Percentiles rank a stretch among this genome's conserved stretches.
phyloP scores from a whole-genome alignment of 30 jellyfish, hydroid and myxozoan species.

The Chrysaora quinquecirrha region DNA sequence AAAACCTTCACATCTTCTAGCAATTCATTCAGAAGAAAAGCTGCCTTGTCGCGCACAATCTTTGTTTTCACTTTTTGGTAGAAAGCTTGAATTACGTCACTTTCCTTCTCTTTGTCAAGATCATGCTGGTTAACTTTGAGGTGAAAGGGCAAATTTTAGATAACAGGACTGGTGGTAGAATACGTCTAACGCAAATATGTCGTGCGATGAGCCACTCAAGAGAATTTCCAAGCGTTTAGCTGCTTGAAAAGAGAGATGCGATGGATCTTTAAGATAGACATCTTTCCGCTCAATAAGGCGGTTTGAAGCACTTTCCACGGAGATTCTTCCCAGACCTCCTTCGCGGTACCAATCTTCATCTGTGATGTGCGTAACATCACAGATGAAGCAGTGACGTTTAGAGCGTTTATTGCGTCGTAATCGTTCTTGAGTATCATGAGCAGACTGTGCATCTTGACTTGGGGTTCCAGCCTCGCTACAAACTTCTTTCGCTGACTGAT shows the following conservation, averaged over 20 bases:
- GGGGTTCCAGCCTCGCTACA: not conserved
- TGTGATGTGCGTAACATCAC: not conserved
- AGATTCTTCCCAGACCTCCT: conserved; percentile 20
- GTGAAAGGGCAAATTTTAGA: conserved; percentile 14
- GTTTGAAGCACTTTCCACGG: not conserved
- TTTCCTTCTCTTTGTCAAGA: not conserved
- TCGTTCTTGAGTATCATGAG: not conserved
- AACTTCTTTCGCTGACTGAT: not conserved
- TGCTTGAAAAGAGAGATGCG: conserved; percentile 4
- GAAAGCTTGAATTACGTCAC: conserved; percentile 27
- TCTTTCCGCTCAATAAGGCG: conserved; percentile 24
- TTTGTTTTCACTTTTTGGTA: not conserved
- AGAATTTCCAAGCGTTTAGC: conserved; percentile 28
- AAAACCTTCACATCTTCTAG: too few species aligned
- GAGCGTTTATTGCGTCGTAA: not conserved
- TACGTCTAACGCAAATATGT: conserved; percentile 43
- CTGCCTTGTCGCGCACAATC: not conserved
- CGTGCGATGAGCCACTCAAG: conserved; percentile 30
- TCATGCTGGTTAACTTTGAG: conserved; percentile 3
- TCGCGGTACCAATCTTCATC: conserved; percentile 9
- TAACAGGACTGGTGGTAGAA: conserved; percentile 43
- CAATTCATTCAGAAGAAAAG: too few species aligned
- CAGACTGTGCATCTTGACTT: too few species aligned
- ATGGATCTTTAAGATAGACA: not conserved
- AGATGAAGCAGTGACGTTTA: conserved; percentile 21